These are phyloP conservation scores for Eupleurogrammus muticus DNA, from an alignment of 2,797 vertebrate genomes.

Conservation along the genomic window DNA sequence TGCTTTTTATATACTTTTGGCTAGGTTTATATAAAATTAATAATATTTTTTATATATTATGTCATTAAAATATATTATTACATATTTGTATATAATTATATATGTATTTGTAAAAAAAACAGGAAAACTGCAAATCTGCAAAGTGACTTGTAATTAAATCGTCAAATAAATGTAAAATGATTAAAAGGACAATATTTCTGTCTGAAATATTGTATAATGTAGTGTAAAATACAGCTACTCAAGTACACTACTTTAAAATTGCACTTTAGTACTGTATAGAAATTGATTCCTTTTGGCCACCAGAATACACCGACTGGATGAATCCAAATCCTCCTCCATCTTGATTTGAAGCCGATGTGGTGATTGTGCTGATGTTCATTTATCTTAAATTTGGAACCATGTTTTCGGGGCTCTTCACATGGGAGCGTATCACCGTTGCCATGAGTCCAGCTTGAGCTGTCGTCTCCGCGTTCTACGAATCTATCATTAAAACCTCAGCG, in stretches of 20 bases:
- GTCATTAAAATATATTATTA: too few relatives aligned
- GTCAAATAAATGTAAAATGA: background rate
- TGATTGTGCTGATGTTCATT: constrained; percentile 33
- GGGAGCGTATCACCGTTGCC: constrained; percentile 14
- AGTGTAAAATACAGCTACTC: background rate
- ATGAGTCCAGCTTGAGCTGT: constrained; percentile 38
- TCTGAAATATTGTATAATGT: background rate
- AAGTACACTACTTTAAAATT: background rate
- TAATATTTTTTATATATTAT: too few relatives aligned
- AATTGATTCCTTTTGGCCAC: background rate
- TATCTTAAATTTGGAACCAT: constrained; percentile 34
- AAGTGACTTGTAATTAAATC: background rate
- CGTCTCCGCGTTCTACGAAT: constrained; percentile 49
- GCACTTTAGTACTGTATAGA: background rate
- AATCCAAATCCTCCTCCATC: too few relatives aligned
- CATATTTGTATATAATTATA: too few relatives aligned
- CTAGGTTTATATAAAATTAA: too few relatives aligned
- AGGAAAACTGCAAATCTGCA: too few relatives aligned
- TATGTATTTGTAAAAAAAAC: background rate
- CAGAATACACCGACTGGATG: background rate
- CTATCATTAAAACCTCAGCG: constrained; percentile 66
- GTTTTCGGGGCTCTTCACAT: constrained; percentile 34
- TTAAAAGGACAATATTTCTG: background rate
- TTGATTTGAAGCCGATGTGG: constrained; percentile 27
- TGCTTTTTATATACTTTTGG: too few relatives aligned